Conservation (phyloP, 2,797 vertebrate species). For the Pygocentrus nattereri region DNA sequence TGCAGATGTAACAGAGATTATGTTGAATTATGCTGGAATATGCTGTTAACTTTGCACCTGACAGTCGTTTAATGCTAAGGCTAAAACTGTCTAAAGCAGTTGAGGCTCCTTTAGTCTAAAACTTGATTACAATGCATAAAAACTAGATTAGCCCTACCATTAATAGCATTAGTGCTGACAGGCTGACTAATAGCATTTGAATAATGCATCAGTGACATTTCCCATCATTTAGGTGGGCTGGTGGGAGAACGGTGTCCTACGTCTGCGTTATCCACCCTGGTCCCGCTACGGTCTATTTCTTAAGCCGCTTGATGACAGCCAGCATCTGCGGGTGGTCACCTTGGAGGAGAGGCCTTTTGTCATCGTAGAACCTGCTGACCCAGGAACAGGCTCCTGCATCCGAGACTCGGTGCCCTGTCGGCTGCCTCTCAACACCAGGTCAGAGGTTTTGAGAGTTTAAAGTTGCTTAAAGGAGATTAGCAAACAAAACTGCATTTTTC, state of each 20-base stretch:
- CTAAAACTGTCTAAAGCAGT: neutral
- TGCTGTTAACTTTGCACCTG: neutral
- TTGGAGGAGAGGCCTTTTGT: constrained; percentile 94
- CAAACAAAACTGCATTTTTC: neutral
- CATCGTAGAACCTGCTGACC: constrained; percentile 90
- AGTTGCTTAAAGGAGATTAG: neutral
- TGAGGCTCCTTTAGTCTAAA: neutral
- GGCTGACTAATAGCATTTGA: constrained; percentile 24
- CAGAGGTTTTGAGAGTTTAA: constrained; percentile 39
- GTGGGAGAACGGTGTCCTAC: constrained; percentile 89
- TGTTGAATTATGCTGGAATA: neutral
- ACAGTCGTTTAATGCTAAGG: constrained; percentile 26
- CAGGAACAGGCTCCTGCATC: constrained; percentile 92
- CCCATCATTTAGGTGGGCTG: constrained; percentile 83
- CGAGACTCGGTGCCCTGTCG: constrained; percentile 93
- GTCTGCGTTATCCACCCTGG: constrained; percentile 87
- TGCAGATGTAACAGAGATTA: neutral
- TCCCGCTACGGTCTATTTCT: constrained; percentile 91
- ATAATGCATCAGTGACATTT: constrained; percentile 34
- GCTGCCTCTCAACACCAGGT: constrained; percentile 87
- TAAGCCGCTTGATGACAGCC: constrained; percentile 88
- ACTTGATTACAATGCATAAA: constrained; percentile 10
- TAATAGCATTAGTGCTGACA: constrained; percentile 5
- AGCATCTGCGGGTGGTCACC: constrained; percentile 91
- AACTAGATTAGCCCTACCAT: neutral